phyloP scores from a whole-genome alignment of 2,888 invertebrate genomes.

The Heteromurus nitidus region DNA sequence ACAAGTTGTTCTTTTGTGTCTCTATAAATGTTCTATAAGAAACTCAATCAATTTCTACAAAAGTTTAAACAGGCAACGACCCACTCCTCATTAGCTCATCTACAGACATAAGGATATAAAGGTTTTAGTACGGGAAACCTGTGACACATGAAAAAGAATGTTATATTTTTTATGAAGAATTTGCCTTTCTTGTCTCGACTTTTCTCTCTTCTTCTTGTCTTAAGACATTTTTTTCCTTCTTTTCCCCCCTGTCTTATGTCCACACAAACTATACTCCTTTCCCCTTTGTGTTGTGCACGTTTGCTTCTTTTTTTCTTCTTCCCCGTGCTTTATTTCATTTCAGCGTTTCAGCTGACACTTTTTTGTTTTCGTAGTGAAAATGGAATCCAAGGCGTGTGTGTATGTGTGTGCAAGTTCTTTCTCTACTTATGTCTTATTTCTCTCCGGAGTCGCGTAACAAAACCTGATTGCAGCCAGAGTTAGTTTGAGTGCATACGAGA shows the following conservation, averaged over 20 bases:
- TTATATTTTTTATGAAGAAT: background rate
- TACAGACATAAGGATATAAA: too few relatives aligned
- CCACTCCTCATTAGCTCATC: constrained; percentile 29
- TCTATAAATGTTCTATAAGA: background rate
- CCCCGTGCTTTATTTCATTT: constrained; percentile 35
- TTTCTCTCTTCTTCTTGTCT: too few relatives aligned
- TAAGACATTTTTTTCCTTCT: constrained; percentile 8
- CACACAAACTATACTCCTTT: background rate
- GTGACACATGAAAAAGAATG: constrained; percentile 15
- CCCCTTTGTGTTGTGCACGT: constrained; percentile 27
- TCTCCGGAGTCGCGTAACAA: constrained; percentile 58
- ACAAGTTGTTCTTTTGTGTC: background rate
- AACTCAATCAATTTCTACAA: constrained; percentile 39
- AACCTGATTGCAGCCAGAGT: constrained; percentile 39
- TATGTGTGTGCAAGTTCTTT: background rate
- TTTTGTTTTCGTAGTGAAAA: constrained; percentile 33
- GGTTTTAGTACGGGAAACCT: background rate
- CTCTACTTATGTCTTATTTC: constrained; percentile 52
- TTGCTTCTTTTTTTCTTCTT: background rate
- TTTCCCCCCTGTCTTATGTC: constrained; percentile 4
- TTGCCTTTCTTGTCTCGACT: background rate
- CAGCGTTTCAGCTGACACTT: constrained; percentile 49
- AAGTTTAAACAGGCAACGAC: constrained; percentile 33
- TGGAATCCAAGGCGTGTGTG: too few relatives aligned
- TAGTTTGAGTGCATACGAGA: constrained; percentile 8